A percentile compares a stretch with the other conserved stretches of the same genome.
Evolutionary conservation across 2,888 invertebrate genomes (phyloP).

Genomic region (Acanthosepion pharaonis): DNA sequence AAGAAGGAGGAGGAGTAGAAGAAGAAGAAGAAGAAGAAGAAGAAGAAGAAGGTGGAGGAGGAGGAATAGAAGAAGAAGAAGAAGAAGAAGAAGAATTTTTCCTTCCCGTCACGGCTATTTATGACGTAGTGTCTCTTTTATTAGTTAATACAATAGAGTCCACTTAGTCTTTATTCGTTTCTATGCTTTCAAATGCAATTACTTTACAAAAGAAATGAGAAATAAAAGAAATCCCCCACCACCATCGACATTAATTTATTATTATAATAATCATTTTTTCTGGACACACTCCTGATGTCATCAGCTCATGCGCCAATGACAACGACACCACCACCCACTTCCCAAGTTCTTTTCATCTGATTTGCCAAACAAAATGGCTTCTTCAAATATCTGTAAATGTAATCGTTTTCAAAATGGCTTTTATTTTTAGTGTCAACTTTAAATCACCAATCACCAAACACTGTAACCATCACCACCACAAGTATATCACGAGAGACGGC

Average conservation of each 20-base stretch:
- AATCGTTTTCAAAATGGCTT: background rate
- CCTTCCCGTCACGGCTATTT: background rate
- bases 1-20: background rate
- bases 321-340: background rate
- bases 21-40: background rate
- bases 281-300: background rate
- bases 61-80: background rate
- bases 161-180: background rate
- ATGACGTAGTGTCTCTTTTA: background rate
- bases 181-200: background rate
- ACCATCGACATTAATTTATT: background rate
- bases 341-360: background rate
- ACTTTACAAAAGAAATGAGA: background rate
- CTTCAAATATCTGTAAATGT: background rate
- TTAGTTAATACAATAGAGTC: background rate
- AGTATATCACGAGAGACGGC: no score
- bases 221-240: background rate
- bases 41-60: background rate
- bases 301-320: background rate
- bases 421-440: no score
- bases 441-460: no score
- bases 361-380: background rate
- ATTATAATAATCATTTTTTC: conserved; percentile 33
- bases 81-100: background rate
- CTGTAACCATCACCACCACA: no score